phyloP scores from a whole-genome alignment of 2,113 vertebrate genomes.

The Coptodon bakossiorum region DNA sequence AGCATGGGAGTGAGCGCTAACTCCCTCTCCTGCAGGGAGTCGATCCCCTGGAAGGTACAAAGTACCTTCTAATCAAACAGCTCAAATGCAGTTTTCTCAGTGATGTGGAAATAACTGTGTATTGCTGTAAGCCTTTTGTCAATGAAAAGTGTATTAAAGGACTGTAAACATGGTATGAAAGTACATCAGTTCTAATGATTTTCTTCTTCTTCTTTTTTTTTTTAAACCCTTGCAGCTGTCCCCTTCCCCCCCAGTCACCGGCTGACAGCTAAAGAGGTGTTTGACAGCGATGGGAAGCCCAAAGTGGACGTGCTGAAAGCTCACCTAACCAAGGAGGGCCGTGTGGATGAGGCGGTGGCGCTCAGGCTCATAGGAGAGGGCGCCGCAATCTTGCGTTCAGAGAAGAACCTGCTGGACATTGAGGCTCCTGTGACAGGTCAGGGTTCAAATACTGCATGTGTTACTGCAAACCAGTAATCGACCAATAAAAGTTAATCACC shows the following conservation, averaged over 20 bases:
- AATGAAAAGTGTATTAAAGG: background rate
- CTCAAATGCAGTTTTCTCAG: slow-evolving; percentile 23
- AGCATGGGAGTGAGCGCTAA: slow-evolving; percentile 9
- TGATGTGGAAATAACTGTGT: slow-evolving; percentile 12
- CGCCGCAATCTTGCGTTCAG: slow-evolving; percentile 87
- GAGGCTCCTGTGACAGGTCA: slow-evolving; percentile 97
- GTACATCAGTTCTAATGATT: background rate
- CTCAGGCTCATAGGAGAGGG: slow-evolving; percentile 94
- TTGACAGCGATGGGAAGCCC: slow-evolving; percentile 94
- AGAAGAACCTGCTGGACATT: slow-evolving; percentile 97
- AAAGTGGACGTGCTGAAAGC: slow-evolving; percentile 97
- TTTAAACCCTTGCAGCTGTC: slow-evolving; percentile 76
- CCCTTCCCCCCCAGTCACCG: slow-evolving; percentile 97
- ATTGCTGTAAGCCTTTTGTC: slow-evolving; percentile 15
- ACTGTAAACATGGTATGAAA: background rate
- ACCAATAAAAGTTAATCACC: background rate
- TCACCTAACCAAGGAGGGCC: slow-evolving; percentile 97
- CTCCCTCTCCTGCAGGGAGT: slow-evolving; percentile 20
- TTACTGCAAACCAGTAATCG: background rate
- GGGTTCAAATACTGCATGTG: background rate
- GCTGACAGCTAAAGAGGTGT: slow-evolving; percentile 96
- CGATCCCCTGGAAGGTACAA: slow-evolving; percentile 37
- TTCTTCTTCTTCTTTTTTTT: background rate
- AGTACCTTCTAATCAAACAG: slow-evolving; percentile 46
- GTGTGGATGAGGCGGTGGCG: slow-evolving; percentile 92